Conservation (phyloP, 2,113 vertebrate species). For the Tylochromis polylepis region DNA sequence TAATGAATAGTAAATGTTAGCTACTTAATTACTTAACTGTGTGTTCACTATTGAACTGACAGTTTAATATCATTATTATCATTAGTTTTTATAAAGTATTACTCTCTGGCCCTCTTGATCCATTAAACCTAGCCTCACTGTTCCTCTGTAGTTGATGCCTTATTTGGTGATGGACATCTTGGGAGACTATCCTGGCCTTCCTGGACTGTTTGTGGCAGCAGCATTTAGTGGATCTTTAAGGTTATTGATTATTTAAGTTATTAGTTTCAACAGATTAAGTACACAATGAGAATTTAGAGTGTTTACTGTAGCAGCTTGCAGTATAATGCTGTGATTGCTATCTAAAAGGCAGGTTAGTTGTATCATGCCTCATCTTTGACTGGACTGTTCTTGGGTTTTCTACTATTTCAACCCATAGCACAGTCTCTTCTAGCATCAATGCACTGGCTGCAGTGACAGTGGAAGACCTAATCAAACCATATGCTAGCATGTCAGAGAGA, state of each 20-base stretch:
- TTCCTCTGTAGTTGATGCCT: conserved; percentile 73
- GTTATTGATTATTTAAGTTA: conserved; percentile 23
- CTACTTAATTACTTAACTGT: not conserved
- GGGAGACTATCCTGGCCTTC: conserved; percentile 72
- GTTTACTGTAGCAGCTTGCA: not conserved
- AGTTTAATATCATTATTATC: not conserved
- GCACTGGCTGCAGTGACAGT: conserved; percentile 82
- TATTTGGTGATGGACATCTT: conserved; percentile 79
- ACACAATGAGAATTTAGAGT: not conserved
- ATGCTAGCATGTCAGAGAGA: conserved; percentile 71
- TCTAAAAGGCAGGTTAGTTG: not conserved
- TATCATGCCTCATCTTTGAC: fast-evolving
- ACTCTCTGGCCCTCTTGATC: not conserved
- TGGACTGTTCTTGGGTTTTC: not conserved
- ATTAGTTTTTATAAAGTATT: not conserved
- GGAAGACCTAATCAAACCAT: conserved; percentile 80
- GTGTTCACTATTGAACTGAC: not conserved
- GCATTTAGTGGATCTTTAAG: conserved; percentile 80
- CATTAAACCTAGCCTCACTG: not conserved
- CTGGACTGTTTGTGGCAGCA: conserved; percentile 80
- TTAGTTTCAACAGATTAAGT: not conserved
- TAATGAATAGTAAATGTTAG: not conserved
- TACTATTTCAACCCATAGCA: conserved; percentile 59
- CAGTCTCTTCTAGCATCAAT: conserved; percentile 87
- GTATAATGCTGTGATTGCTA: not conserved